Percentiles rank a stretch among this genome's conserved stretches.
These are phyloP conservation scores for Aphidius ervi DNA, from an alignment of 1,140 invertebrate species.

Conservation along the genomic window DNA sequence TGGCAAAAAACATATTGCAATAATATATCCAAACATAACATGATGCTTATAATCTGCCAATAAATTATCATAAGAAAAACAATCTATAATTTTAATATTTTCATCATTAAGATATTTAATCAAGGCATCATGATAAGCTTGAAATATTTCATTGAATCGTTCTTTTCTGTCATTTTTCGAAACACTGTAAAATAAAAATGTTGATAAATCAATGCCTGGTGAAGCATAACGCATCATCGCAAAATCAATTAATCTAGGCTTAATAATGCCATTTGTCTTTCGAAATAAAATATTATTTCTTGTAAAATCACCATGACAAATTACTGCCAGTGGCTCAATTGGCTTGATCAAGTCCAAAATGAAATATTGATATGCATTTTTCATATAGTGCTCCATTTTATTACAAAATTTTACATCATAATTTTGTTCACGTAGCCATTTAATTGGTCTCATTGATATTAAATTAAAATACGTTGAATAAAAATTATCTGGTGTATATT, in stretches of 20 bases:
- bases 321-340: constrained; percentile 33
- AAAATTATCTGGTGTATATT: not conserved
- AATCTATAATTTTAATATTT: constrained; percentile 19
- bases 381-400: constrained; percentile 20
- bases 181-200: constrained; percentile 44
- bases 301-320: constrained; percentile 48
- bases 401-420: constrained; percentile 28
- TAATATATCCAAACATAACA: constrained; percentile 38
- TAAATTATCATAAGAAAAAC: constrained; percentile 35
- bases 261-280: constrained; percentile 20
- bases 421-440: constrained; percentile 20
- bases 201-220: constrained; percentile 44
- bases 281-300: constrained; percentile 44
- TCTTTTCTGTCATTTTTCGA: constrained; percentile 23
- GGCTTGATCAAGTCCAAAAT: constrained; percentile 15
- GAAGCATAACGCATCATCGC: constrained; percentile 38
- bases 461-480: not conserved
- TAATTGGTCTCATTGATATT: constrained; percentile 2
- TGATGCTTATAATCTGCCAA: constrained; percentile 33
- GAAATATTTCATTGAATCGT: constrained; percentile 35
- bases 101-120: constrained; percentile 22
- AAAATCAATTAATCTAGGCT: constrained; percentile 47
- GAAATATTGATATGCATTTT: constrained; percentile 16
- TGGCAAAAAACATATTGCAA: constrained; percentile 36
- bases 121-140: constrained; percentile 37